Conservation (phyloP, 2,113 vertebrate species). For the Pavo muticus region DNA sequence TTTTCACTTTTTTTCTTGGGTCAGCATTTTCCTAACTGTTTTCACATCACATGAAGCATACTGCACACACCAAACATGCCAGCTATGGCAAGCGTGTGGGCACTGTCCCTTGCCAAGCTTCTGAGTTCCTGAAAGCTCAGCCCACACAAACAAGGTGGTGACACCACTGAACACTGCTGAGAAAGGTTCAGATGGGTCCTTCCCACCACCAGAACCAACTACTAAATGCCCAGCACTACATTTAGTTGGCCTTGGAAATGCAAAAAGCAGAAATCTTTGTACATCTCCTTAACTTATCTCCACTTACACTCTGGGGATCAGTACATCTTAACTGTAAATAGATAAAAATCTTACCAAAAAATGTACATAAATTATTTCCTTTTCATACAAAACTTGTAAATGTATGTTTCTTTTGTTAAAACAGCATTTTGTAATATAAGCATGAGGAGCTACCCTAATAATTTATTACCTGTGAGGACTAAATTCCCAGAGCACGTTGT, state of each 20-base stretch:
- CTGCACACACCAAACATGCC: fast-evolving
- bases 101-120: fast-evolving
- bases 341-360: neutral
- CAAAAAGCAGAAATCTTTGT: neutral
- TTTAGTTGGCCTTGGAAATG: neutral
- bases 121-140: neutral
- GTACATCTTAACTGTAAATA: neutral
- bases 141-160: fast-evolving
- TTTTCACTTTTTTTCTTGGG: neutral
- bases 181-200: neutral
- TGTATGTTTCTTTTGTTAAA: slow-evolving; percentile 1
- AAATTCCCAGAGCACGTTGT: slow-evolving; percentile 16
- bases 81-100: fast-evolving
- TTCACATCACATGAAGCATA: neutral
- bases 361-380: neutral
- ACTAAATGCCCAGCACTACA: neutral
- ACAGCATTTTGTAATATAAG: neutral
- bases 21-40: neutral
- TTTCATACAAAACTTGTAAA: neutral
- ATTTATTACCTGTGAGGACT: slow-evolving; percentile 20
- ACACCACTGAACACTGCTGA: fast-evolving
- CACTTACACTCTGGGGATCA: neutral
- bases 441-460: slow-evolving; percentile 4
- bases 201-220: neutral
- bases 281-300: neutral